Evolutionary conservation across 1,140 invertebrate genomes (phyloP), one percentile per base, ranked within the genome.

Genomic region (Papilio dardanus): DNA sequence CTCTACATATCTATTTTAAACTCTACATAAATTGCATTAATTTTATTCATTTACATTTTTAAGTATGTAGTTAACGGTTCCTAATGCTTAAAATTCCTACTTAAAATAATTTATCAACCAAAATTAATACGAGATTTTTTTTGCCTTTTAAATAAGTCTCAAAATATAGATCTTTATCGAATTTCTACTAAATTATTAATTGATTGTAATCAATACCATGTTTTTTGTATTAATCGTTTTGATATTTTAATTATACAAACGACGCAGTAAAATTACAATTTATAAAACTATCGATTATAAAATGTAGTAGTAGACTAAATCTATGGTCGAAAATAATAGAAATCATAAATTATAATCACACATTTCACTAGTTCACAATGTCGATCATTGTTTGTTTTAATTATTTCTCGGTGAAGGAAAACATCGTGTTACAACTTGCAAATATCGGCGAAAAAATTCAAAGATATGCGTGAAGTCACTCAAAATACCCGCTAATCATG

Each of bases 81-180:
- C 16, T 14, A 42, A 16, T 10, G 16, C 42, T 46, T 46, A n/a
- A 46, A 46, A 46, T 46, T n/a, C 42, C 7, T n/a, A 46, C 14
- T 46, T 46, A 46, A 46, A 46, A n/a, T 46, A 46, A 46, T 46
- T 46, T 46, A 46, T n/a, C n/a, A n/a, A 46, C 42, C 42, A 6
- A 46, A 5, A n/a, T 16, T n/a, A 37, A 2, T 8, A 46, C n/a
- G 16, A 1, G 4, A n/a, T n/a, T 46, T 6, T n/a, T n/a, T n/a
- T 46, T 46, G 3, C 1, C 14, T 42, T n/a, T 42, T 3, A 42
- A 14, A 16, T 42, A 16, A 16, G 16, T 2, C 14, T 42, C 14
- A 42, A 42, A 42, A 40, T 16, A 42, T 14, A 21, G 50, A 21
- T 58, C 50, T 24, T 24, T 21, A 24, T 24, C 10, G 8, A 24